These are phyloP conservation scores for Colaptes auratus DNA, from an alignment of 2,113 vertebrate species.

Conservation along the genomic window DNA sequence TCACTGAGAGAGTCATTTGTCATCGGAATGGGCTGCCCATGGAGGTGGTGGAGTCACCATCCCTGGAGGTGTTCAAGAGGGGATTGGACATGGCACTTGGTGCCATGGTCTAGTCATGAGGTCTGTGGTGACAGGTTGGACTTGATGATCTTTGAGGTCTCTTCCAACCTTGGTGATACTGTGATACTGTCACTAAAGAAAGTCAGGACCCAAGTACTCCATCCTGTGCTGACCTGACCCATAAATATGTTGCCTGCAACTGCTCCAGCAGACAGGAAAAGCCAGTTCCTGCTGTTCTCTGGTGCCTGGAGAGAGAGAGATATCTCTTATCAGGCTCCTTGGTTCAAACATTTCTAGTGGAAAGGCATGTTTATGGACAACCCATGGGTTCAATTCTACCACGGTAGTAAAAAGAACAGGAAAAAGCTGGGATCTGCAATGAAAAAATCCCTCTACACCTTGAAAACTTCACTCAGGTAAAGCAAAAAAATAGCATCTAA, in stretches of 20 bases:
- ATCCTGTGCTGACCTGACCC: not conserved
- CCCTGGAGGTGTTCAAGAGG: no score
- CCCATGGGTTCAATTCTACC: not conserved
- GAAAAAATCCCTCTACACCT: not conserved
- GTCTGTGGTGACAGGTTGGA: no score
- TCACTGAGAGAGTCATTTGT: no score
- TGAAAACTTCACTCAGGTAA: not conserved
- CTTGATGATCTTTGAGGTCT: no score
- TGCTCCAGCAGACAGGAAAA: not conserved
- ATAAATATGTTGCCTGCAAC: rapidly evolving
- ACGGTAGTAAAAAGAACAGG: not conserved
- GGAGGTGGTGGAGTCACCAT: no score
- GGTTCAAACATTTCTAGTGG: not conserved
- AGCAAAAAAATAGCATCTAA: not conserved
- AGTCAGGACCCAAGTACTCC: not conserved
- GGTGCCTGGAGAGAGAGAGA: not conserved
- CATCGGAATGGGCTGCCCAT: no score
- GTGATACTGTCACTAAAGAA: no score
- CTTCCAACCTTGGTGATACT: no score
- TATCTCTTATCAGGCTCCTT: not conserved
- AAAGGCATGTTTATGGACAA: not conserved
- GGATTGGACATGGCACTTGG: no score
- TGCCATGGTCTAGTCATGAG: no score
- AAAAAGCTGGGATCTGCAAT: not conserved
- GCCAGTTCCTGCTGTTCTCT: not conserved